Evolutionary conservation across 92 coral and sea anemone species (phyloP), one percentile per base, ranked within the genome.

Genomic region (Phenganax marumi): DNA sequence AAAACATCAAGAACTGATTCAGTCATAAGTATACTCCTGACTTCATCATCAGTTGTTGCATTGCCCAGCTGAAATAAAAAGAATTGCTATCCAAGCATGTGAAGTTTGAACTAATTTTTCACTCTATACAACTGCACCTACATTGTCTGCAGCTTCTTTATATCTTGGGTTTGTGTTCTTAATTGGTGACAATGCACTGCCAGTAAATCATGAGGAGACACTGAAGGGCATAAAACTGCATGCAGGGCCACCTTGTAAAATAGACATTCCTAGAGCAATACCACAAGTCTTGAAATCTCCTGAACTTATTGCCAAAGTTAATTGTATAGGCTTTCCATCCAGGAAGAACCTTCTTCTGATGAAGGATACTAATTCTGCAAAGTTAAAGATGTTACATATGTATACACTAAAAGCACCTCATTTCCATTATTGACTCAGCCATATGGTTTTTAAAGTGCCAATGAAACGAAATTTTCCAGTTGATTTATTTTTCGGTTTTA

Each of bases 171-270:
- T 18, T 58, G n/a, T 18, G 43, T 33, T 33, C 43, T 33, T 5
- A 33, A 33, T 33, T 33, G 43, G 43, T 33, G 43, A 33, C 43
- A 33, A 33, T 33, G 43, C 43, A 33, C 5, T 33, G 43, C 43
- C 43, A 33, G 43, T 33, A 33, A 33, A 33, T 5, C 43, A 33
- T 5, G 43, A 33, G 43, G 43, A 2, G 43, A 33, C 43, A 33
- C 63, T 19, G 21, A 14, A 14, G 50, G 84, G 53, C 79, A 84
- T 39, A 84, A 87, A 87, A 78, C 82, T 87, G 16, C 87, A 87
- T 8, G 90, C 90, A 26, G 90, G 87, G 22, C 88, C 87, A 65
- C 88, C 90, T 84, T 87, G 88, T 72, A 87, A 58, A 26, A 87
- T n/a, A 14, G 84, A 87, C 90, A 87, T 87, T n/a, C 78, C 84